phyloP scores from a whole-genome alignment of 2,113 vertebrate genomes.

The Rhinolophus ferrumequinum region DNA sequence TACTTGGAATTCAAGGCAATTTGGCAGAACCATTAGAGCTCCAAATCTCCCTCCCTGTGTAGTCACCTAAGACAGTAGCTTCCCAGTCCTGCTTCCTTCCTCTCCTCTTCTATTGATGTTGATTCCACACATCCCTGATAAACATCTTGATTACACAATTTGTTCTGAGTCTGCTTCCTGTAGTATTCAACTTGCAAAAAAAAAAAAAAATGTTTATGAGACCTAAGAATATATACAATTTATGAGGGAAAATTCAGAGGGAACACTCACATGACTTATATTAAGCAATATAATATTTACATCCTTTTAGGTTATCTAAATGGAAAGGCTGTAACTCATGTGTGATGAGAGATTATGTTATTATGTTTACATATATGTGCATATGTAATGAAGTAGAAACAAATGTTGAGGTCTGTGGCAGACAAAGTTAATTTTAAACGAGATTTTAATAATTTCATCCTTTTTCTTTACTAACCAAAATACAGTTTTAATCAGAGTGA shows the following conservation, averaged over 20 bases:
- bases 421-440: not conserved
- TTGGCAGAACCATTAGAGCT: not conserved
- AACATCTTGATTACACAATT: not conserved
- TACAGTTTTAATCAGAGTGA: not conserved
- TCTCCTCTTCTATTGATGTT: not conserved
- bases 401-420: not conserved
- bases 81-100: not conserved
- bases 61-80: not conserved
- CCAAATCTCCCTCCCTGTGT: not conserved
- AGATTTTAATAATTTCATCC: not conserved
- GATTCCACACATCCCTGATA: not conserved
- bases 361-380: not conserved
- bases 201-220: not conserved
- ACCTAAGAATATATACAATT: not conserved
- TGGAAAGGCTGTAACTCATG: not conserved
- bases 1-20: not conserved
- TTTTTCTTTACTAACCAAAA: slow-evolving; percentile 43
- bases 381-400: not conserved
- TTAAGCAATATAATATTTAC: not conserved
- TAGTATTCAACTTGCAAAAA: not conserved
- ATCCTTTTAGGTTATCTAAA: not conserved
- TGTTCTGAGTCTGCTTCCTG: not conserved
- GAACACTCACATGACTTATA: not conserved
- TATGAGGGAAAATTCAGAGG: not conserved
- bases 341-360: not conserved